These are phyloP conservation scores for Propithecus coquereli DNA, from an alignment of 2,113 vertebrate genomes.

Conservation along the genomic window DNA sequence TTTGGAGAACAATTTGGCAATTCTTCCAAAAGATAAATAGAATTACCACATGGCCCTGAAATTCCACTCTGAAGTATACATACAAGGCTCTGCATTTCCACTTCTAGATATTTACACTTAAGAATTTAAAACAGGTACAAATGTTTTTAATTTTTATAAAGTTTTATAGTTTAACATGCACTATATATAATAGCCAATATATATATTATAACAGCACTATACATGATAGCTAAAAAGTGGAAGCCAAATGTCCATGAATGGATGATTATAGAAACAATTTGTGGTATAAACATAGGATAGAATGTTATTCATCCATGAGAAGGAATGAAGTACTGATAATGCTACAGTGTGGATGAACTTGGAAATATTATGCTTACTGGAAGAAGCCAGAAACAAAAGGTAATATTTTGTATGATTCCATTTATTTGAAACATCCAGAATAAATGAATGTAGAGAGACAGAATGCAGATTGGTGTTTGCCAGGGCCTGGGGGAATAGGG, in stretches of 20 bases:
- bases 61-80: neutral
- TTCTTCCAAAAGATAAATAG: neutral
- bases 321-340: neutral
- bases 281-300: neutral
- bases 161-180: too few relatives aligned
- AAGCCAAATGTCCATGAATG: neutral
- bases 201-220: neutral
- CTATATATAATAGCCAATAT: too few relatives aligned
- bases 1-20: neutral
- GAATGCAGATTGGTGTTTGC: neutral
- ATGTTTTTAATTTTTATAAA: neutral
- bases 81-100: too few relatives aligned
- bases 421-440: neutral
- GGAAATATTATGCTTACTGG: neutral
- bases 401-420: neutral
- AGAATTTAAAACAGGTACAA: neutral
- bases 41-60: neutral
- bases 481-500: neutral
- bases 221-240: neutral
- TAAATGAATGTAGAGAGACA: neutral
- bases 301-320: neutral
- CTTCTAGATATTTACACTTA: neutral
- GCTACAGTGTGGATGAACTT: neutral
- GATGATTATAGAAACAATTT: neutral
- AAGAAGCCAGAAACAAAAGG: neutral